A percentile compares a stretch with the other conserved stretches of the same genome.
Evolutionary conservation across 2,113 vertebrate species (phyloP).

Genomic region (Xiphophorus hellerii): DNA sequence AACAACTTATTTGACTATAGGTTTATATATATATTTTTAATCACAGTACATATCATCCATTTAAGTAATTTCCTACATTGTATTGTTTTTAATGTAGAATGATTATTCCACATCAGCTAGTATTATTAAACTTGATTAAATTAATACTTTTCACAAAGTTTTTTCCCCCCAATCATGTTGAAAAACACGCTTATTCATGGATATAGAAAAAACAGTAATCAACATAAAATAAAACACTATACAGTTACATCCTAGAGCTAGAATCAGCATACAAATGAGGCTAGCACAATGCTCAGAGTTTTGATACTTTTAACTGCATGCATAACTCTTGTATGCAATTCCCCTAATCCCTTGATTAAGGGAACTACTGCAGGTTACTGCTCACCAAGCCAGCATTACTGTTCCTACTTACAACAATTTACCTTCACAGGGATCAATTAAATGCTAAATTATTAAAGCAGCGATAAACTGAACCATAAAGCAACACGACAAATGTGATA

Average conservation of each 20-base stretch:
- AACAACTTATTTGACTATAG: too few relatives aligned
- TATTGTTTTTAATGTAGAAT: not conserved
- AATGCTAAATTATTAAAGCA: slow-evolving; percentile 9
- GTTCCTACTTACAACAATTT: not conserved
- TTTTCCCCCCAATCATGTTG: too few relatives aligned
- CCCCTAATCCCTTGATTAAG: not conserved
- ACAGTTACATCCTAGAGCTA: not conserved
- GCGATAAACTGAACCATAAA: not conserved
- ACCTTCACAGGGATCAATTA: slow-evolving; percentile 9
- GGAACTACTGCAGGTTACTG: not conserved
- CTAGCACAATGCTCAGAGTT: not conserved
- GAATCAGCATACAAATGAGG: not conserved
- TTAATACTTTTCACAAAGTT: not conserved
- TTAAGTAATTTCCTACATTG: not conserved
- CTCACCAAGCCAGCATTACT: not conserved
- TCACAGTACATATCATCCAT: not conserved
- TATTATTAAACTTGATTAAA: not conserved
- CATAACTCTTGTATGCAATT: not conserved
- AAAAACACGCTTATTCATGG: not conserved
- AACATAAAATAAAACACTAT: not conserved
- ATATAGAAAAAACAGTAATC: not conserved
- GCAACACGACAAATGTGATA: not conserved
- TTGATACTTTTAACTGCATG: not conserved
- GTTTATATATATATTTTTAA: too few relatives aligned
- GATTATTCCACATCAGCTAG: too few relatives aligned